Percentiles rank a stretch among this genome's conserved stretches.
Evolutionary conservation across 2,888 invertebrate genomes (phyloP).

Genomic region (Agrochola lota): DNA sequence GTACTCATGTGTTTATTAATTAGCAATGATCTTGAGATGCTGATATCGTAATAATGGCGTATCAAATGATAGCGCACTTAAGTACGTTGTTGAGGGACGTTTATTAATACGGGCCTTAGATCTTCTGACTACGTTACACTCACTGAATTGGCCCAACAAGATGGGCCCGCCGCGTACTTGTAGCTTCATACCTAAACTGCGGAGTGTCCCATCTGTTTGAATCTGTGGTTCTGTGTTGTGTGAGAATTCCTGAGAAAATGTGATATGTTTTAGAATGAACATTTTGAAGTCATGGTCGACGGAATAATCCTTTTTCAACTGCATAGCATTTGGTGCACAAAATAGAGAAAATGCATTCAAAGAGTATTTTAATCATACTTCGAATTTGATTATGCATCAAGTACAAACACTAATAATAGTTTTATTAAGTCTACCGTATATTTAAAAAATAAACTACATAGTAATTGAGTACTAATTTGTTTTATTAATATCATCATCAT

Average conservation of each 20-base stretch:
- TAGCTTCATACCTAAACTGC: too few relatives aligned
- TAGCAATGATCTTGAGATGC: too few relatives aligned
- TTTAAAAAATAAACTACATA: constrained; percentile 59
- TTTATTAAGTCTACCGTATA: constrained; percentile 46
- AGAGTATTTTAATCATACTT: constrained; percentile 86
- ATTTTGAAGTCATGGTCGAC: constrained; percentile 64
- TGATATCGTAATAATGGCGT: too few relatives aligned
- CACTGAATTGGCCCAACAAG: too few relatives aligned
- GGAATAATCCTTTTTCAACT: constrained; percentile 61
- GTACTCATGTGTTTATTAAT: too few relatives aligned
- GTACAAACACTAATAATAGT: constrained; percentile 61
- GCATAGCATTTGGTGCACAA: constrained; percentile 61
- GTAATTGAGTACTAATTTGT: constrained; percentile 56
- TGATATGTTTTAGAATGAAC: constrained; percentile 63
- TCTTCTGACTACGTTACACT: too few relatives aligned
- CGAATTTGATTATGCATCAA: constrained; percentile 83
- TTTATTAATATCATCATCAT: constrained; percentile 60
- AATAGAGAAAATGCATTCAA: constrained; percentile 79
- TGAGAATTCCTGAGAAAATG: constrained; percentile 67
- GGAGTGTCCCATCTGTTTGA: too few relatives aligned
- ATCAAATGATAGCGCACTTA: too few relatives aligned
- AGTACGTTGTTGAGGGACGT: too few relatives aligned
- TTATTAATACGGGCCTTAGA: too few relatives aligned
- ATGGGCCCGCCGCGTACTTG: too few relatives aligned
- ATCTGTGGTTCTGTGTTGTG: constrained; percentile 42